phyloP scores from a whole-genome alignment of 37 sponge, comb jelly and placozoan genomes.

The Axinella damicornis region DNA sequence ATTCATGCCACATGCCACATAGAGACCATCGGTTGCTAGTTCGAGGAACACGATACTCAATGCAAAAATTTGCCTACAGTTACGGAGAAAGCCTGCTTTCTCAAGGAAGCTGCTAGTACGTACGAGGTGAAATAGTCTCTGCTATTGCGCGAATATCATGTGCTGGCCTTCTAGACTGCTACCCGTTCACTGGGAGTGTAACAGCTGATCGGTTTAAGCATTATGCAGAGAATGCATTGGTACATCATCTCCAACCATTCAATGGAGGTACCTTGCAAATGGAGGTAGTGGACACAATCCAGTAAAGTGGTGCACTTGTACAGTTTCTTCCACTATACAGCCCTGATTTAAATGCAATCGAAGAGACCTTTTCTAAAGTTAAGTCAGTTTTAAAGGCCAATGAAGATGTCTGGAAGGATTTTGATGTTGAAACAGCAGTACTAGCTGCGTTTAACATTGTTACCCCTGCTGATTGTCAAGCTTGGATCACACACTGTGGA shows the following conservation, averaged over 20 bases:
- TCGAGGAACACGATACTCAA: conserved; percentile 14
- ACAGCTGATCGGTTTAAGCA: too few species aligned
- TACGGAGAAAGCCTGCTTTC: conserved; percentile 9
- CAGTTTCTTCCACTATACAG: conserved; percentile 43
- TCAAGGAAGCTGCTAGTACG: conserved; percentile 1
- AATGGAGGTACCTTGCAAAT: too few species aligned
- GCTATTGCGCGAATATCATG: too few species aligned
- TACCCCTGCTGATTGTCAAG: conserved; percentile 16
- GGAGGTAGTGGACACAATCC: neutral
- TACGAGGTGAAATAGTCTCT: too few species aligned
- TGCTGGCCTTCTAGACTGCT: too few species aligned
- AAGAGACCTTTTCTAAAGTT: conserved; percentile 30
- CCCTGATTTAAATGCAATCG: conserved; percentile 28
- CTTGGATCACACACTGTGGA: conserved; percentile 29
- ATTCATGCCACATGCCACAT: conserved; percentile 14
- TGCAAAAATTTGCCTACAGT: conserved; percentile 7
- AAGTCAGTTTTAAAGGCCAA: conserved; percentile 35
- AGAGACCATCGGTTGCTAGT: conserved; percentile 19
- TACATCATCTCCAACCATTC: conserved; percentile 46
- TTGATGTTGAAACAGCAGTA: conserved; percentile 1
- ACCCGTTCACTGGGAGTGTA: too few species aligned
- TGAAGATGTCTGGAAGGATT: conserved; percentile 19
- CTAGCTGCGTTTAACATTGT: conserved; percentile 34
- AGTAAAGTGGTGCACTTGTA: conserved; percentile 19
- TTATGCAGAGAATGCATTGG: conserved; percentile 10